These are phyloP conservation scores for Smithornis capensis DNA, from an alignment of 2,113 vertebrate genomes.

Conservation along the genomic window DNA sequence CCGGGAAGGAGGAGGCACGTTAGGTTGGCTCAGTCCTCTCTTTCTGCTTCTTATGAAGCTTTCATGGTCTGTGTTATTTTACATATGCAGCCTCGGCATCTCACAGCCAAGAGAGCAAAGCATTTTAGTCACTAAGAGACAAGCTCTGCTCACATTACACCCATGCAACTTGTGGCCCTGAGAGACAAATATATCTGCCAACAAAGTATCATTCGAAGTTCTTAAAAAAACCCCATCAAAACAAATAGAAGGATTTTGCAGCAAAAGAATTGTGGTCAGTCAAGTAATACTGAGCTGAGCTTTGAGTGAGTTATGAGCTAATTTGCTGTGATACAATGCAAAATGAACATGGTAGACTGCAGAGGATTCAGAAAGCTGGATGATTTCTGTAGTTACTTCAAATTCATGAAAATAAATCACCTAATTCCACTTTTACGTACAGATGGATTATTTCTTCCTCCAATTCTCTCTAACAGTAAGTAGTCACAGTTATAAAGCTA, in stretches of 20 bases:
- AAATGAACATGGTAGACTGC: background rate
- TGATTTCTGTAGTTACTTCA: constrained; percentile 12
- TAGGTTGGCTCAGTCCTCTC: background rate
- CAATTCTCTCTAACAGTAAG: background rate
- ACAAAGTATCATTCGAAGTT: background rate
- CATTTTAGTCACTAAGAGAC: background rate
- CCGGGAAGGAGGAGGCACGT: rapidly evolving
- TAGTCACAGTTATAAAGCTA: constrained; percentile 23
- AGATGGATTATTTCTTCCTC: background rate
- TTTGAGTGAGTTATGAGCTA: constrained; percentile 38
- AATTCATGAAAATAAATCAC: constrained; percentile 19
- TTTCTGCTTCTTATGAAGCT: background rate
- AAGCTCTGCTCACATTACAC: background rate
- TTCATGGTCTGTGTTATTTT: background rate
- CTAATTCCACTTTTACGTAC: background rate
- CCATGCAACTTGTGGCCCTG: background rate
- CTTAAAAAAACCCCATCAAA: background rate
- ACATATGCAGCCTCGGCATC: background rate
- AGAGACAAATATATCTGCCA: constrained; percentile 36
- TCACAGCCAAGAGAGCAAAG: background rate
- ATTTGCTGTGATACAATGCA: constrained; percentile 1
- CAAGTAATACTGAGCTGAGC: background rate
- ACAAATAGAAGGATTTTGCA: constrained; percentile 37
- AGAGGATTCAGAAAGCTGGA: background rate
- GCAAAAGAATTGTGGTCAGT: background rate